phyloP scores from a whole-genome alignment of 2,113 vertebrate species.

The Lophius piscatorius region DNA sequence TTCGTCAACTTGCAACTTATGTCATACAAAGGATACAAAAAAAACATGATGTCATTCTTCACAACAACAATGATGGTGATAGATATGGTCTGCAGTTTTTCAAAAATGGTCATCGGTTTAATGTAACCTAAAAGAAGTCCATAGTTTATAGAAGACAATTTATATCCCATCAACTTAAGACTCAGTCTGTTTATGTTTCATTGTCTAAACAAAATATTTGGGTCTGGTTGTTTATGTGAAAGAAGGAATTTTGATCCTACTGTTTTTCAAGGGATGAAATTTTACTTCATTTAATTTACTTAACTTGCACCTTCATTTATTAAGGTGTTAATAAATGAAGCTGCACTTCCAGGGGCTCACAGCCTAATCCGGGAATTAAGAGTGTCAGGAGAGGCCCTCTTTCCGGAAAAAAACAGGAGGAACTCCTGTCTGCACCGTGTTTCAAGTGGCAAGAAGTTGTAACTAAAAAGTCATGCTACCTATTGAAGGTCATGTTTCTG shows the following conservation, averaged over 20 bases:
- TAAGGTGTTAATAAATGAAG: constrained; percentile 27
- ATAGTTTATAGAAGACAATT: background rate
- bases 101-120: no score
- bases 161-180: background rate
- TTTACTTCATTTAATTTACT: constrained; percentile 23
- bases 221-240: constrained; percentile 24
- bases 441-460: constrained; percentile 3
- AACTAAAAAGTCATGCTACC: background rate
- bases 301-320: constrained; percentile 34
- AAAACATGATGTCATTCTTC: no score
- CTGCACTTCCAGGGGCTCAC: constrained; percentile 24
- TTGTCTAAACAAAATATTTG: constrained; percentile 30
- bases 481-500: background rate
- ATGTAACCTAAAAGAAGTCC: no score
- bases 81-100: constrained; percentile 3
- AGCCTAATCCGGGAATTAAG: constrained; percentile 22
- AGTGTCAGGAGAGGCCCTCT: background rate
- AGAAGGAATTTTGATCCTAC: constrained; percentile 43
- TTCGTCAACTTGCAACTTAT: no score
- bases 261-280: constrained; percentile 33
- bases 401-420: no score
- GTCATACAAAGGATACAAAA: no score
- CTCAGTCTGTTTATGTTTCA: constrained; percentile 14
- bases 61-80: no score
- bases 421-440: background rate